These are phyloP conservation scores for Cyphomyrus plagiostoma DNA, from an alignment of 2,113 vertebrate genomes.

Conservation along the genomic window DNA sequence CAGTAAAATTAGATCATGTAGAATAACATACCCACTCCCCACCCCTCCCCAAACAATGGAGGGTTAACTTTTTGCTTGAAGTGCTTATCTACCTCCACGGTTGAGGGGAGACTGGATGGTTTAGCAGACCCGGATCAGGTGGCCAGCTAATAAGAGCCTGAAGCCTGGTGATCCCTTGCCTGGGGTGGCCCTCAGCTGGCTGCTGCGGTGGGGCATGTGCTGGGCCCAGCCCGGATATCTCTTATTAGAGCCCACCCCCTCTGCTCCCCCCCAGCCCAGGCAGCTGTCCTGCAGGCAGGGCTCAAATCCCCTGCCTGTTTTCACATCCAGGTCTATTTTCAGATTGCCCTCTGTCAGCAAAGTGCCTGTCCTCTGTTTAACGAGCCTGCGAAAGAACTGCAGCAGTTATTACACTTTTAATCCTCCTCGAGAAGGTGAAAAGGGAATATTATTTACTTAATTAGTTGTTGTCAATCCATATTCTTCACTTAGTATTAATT, in stretches of 20 bases:
- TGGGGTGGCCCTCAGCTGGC: neutral
- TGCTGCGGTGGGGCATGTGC: conserved; percentile 50
- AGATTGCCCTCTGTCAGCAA: conserved; percentile 26
- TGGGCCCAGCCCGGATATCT: conserved; percentile 53
- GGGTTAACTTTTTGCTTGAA: conserved; percentile 21
- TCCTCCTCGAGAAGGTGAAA: neutral
- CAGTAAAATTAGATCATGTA: conserved; percentile 12
- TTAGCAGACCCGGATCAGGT: conserved; percentile 20
- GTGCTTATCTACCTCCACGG: neutral
- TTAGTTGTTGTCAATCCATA: neutral
- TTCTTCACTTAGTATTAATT: neutral
- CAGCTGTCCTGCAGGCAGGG: conserved; percentile 54
- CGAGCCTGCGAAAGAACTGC: neutral
- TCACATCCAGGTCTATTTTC: conserved; percentile 42
- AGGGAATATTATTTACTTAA: neutral
- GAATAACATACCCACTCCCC: conserved; percentile 27
- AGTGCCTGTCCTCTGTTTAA: neutral
- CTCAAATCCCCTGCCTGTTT: conserved; percentile 48
- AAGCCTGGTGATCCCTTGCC: conserved; percentile 11
- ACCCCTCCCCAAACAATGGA: conserved; percentile 21
- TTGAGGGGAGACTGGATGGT: neutral
- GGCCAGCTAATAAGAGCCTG: conserved; percentile 2
- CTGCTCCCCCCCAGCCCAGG: conserved; percentile 48
- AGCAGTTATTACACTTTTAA: neutral
- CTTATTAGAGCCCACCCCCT: conserved; percentile 51